Conservation (phyloP, 2,888 invertebrate genomes). For the Cataglyphis rosenhaueri region DNA sequence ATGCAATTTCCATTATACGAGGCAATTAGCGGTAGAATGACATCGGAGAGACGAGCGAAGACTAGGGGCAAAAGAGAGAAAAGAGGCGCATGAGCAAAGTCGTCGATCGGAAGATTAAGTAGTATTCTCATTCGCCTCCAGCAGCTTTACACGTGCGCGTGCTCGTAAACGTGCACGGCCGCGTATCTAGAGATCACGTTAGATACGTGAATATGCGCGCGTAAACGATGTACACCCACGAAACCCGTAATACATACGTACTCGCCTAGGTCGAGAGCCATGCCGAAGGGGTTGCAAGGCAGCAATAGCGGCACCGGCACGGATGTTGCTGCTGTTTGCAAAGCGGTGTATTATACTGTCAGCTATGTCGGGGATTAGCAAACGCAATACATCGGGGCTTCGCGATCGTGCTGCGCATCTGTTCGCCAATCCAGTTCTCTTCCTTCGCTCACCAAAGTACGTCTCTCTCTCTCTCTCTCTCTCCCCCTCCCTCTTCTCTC, state of each 20-base stretch:
- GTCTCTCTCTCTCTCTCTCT: slow-evolving; percentile 49
- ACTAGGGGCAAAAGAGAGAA: not conserved
- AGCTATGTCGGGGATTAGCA: slow-evolving; percentile 84
- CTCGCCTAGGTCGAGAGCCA: slow-evolving; percentile 67
- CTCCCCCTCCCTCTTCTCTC: not conserved
- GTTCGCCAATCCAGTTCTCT: slow-evolving; percentile 79
- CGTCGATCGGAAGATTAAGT: slow-evolving; percentile 74
- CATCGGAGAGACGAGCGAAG: slow-evolving; percentile 28
- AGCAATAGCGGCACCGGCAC: slow-evolving; percentile 66
- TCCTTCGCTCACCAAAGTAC: slow-evolving; percentile 26
- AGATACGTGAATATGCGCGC: slow-evolving; percentile 38
- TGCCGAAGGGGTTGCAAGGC: slow-evolving; percentile 73
- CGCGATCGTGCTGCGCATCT: slow-evolving; percentile 84
- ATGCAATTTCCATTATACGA: slow-evolving; percentile 30
- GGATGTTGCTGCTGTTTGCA: slow-evolving; percentile 79
- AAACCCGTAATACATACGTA: slow-evolving; percentile 64
- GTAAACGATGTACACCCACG: slow-evolving; percentile 59
- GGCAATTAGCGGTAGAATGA: slow-evolving; percentile 52
- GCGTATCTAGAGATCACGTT: slow-evolving; percentile 42
- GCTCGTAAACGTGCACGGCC: slow-evolving; percentile 39
- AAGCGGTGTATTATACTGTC: slow-evolving; percentile 85
- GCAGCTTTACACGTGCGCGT: slow-evolving; percentile 48
- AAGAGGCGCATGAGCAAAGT: slow-evolving; percentile 21
- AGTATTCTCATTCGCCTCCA: slow-evolving; percentile 51
- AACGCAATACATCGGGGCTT: slow-evolving; percentile 83